phyloP scores from a whole-genome alignment of 2,888 invertebrate species.

The Anaspis maculata region DNA sequence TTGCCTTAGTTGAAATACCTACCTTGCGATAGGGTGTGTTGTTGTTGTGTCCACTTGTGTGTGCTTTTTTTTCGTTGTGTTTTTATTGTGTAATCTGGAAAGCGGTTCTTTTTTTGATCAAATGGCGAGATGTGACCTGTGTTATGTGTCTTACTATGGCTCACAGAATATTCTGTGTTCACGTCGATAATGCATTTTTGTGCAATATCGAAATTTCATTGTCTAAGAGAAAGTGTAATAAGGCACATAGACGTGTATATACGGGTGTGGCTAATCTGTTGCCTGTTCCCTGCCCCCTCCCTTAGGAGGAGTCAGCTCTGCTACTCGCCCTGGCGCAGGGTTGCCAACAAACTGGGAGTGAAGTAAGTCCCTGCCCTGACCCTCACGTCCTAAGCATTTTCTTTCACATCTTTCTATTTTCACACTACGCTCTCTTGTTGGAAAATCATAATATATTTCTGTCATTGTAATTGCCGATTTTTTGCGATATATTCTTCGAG shows the following conservation, averaged over 20 bases:
- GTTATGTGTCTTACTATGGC: too few species aligned
- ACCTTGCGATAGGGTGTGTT: constrained; percentile 23
- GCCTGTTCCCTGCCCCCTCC: constrained; percentile 43
- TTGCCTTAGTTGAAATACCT: constrained; percentile 15
- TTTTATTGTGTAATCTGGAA: too few species aligned
- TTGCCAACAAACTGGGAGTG: constrained; percentile 90
- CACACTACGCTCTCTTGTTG: constrained; percentile 9
- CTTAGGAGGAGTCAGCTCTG: constrained; percentile 60
- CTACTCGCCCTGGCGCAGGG: constrained; percentile 89
- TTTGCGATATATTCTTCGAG: too few species aligned
- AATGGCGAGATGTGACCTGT: too few species aligned
- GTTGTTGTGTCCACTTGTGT: constrained; percentile 17
- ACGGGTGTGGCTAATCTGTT: constrained; percentile 44
- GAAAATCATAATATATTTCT: constrained; percentile 5
- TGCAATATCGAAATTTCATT: too few species aligned
- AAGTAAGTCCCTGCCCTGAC: constrained; percentile 67
- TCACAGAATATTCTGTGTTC: too few species aligned
- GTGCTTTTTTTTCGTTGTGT: too few species aligned
- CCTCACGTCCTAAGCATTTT: constrained; percentile 21
- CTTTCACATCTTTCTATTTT: constrained; percentile 11
- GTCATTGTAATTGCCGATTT: too few species aligned
- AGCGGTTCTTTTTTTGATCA: too few species aligned
- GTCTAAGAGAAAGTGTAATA: too few species aligned
- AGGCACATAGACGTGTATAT: constrained; percentile 20
- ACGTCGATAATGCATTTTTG: too few species aligned